Evolutionary conservation across 2,113 vertebrate species (phyloP).

Genomic region (Sturnus vulgaris): DNA sequence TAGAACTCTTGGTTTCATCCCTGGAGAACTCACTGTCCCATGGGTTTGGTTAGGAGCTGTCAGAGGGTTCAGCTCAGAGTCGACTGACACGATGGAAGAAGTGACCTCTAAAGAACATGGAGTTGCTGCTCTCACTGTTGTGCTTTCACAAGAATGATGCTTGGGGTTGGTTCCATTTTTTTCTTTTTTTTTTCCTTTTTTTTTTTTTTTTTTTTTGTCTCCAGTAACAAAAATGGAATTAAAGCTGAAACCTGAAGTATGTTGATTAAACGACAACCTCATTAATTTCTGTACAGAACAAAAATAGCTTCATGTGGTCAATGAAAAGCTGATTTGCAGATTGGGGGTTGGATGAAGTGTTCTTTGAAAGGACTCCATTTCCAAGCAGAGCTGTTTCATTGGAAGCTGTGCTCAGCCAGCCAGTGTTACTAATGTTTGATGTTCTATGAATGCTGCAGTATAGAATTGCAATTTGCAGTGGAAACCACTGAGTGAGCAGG

Average conservation of each 20-base stretch:
- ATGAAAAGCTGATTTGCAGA: not conserved
- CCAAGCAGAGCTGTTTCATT: conserved; percentile 28
- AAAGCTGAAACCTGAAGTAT: conserved; percentile 37
- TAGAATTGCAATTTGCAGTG: conserved; percentile 38
- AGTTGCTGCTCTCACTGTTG: conserved; percentile 6
- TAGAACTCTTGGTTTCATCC: conserved; percentile 59
- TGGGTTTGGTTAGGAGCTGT: conserved; percentile 42
- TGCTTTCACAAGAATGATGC: not conserved
- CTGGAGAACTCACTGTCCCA: conserved; percentile 64
- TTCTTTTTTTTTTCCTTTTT: not conserved
- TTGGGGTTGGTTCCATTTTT: conserved; percentile 3
- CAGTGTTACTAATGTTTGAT: conserved; percentile 56
- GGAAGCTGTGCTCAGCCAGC: conserved; percentile 37
- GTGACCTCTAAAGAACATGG: conserved; percentile 15
- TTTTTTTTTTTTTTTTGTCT: not conserved
- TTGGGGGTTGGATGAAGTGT: not conserved
- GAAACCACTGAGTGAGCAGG: conserved; percentile 21
- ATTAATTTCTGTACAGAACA: conserved; percentile 3
- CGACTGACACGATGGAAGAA: not conserved
- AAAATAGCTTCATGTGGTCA: conserved; percentile 31
- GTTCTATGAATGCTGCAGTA: conserved; percentile 32
- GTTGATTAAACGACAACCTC: not conserved
- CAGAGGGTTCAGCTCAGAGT: conserved; percentile 26
- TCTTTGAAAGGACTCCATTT: conserved; percentile 32
- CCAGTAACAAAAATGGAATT: conserved; percentile 28